Conservation (phyloP, 2,113 vertebrate species). For the Motacilla tschutschensis region DNA sequence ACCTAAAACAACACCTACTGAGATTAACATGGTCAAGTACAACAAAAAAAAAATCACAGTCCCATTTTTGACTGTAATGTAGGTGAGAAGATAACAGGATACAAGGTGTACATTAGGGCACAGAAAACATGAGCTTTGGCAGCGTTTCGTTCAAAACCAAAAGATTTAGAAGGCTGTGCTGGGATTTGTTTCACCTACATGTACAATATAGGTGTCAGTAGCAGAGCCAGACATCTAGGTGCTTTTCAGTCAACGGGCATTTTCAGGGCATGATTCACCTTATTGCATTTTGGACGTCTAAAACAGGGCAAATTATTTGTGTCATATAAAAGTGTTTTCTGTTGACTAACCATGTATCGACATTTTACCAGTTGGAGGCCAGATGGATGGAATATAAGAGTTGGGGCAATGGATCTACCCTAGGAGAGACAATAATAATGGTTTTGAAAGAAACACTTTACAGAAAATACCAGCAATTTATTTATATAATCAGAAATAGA, state of each 20-base stretch:
- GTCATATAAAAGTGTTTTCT: not conserved
- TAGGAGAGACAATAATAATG: not conserved
- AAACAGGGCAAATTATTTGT: not conserved
- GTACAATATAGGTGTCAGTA: not conserved
- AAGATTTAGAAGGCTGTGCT: not conserved
- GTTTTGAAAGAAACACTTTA: not conserved
- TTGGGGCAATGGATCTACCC: not conserved
- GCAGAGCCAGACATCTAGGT: not conserved
- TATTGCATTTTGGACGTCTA: not conserved
- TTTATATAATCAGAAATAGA: not conserved
- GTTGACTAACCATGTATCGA: not conserved
- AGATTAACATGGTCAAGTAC: not conserved
- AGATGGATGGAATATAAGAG: not conserved
- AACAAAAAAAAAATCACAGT: not conserved
- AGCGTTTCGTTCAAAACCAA: not conserved
- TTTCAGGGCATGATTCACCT: not conserved
- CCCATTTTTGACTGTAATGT: not conserved
- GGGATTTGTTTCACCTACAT: not conserved
- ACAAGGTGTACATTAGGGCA: not conserved
- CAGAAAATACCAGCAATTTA: not conserved
- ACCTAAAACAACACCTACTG: not conserved
- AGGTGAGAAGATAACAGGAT: not conserved
- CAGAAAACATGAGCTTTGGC: not conserved
- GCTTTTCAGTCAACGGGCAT: not conserved
- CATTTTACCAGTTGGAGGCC: not conserved